Percentiles rank a stretch among this genome's conserved stretches.
These are phyloP conservation scores for Drosophila eugracilis DNA, from an alignment of 1,140 invertebrate genomes.

Conservation along the genomic window DNA sequence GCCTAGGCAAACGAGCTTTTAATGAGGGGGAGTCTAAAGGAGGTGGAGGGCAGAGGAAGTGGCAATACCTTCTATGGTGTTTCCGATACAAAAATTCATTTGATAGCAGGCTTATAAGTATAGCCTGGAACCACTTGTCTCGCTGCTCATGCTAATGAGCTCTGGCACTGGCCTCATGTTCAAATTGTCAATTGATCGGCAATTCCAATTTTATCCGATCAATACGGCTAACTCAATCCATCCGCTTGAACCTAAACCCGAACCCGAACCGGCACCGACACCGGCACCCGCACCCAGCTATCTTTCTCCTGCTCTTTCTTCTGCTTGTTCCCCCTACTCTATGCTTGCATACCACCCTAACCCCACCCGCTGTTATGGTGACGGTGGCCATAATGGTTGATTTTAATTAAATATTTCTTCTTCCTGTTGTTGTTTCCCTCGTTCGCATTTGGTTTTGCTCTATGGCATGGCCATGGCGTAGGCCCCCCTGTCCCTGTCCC, in stretches of 20 bases:
- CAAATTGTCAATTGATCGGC: constrained; percentile 49
- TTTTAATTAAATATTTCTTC: constrained; percentile 84
- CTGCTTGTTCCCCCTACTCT: too few species aligned
- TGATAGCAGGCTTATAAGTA: constrained; percentile 1
- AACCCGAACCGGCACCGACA: not conserved
- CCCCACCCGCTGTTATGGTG: constrained; percentile 58
- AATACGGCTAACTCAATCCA: not conserved
- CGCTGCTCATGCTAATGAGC: constrained; percentile 48
- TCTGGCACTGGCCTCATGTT: not conserved
- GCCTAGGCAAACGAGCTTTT: constrained; percentile 62
- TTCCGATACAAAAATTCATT: constrained; percentile 42
- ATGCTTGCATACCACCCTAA: constrained; percentile 3
- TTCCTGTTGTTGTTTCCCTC: constrained; percentile 78
- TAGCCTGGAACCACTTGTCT: constrained; percentile 9
- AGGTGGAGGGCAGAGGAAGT: constrained; percentile 18
- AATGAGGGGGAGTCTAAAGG: too few species aligned
- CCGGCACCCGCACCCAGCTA: not conserved
- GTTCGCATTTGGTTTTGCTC: constrained; percentile 37
- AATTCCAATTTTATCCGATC: constrained; percentile 36
- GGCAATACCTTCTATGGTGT: constrained; percentile 23
- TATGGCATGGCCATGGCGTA: constrained; percentile 24
- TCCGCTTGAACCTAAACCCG: not conserved
- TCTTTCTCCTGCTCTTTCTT: not conserved
- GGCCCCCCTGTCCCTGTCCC: constrained; percentile 2
- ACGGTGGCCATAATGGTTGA: constrained; percentile 78